Percentiles rank a stretch among this genome's conserved stretches.
phyloP scores from a whole-genome alignment of 2,797 vertebrate genomes.

The Schizopygopsis malacanthus region DNA sequence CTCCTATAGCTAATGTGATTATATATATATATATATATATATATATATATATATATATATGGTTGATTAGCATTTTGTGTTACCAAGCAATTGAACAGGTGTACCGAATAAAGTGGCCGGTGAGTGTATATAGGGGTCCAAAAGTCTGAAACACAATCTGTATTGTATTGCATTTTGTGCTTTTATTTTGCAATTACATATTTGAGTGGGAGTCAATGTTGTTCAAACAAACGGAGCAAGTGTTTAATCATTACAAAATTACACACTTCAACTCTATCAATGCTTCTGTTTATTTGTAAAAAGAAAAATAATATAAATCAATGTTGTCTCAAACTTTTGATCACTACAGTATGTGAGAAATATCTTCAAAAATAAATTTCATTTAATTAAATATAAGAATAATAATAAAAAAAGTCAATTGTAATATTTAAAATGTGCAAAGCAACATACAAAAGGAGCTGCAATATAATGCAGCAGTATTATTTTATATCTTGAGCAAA shows the following conservation, averaged over 20 bases:
- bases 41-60: too few species aligned
- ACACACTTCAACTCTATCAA: not conserved
- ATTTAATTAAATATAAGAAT: not conserved
- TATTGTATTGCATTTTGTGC: not conserved
- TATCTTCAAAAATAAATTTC: not conserved
- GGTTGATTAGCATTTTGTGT: too few species aligned
- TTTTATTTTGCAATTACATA: not conserved
- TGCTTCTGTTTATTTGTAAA: not conserved
- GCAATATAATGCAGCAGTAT: not conserved
- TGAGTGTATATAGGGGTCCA: too few species aligned
- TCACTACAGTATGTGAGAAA: not conserved
- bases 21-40: too few species aligned
- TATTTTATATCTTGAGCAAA: not conserved
- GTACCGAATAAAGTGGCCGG: too few species aligned
- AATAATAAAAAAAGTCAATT: not conserved
- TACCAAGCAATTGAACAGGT: too few species aligned
- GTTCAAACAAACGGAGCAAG: not conserved
- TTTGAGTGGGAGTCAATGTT: not conserved
- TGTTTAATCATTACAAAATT: not conserved
- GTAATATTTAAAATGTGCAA: slow-evolving; percentile 2
- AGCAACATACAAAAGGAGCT: not conserved
- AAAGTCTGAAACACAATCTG: not conserved
- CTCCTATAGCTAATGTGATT: not conserved
- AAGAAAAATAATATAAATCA: not conserved
- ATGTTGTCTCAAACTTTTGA: not conserved